phyloP scores from a whole-genome alignment of 2,113 vertebrate genomes.

The Anseranas semipalmata region DNA sequence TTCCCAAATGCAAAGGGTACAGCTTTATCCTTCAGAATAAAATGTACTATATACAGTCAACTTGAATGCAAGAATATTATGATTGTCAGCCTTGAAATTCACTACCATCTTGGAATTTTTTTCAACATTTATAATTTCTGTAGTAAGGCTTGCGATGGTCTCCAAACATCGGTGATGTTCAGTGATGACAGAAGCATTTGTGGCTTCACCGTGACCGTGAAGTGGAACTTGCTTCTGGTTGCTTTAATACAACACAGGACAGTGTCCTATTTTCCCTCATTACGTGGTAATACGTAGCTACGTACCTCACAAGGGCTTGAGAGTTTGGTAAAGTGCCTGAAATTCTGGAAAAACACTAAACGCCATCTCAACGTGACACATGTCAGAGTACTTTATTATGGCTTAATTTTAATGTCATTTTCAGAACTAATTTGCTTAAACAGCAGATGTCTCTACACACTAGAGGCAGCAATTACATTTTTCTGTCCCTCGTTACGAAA shows the following conservation, averaged over 20 bases:
- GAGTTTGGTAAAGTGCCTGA: too few species aligned
- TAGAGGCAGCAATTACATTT: neutral
- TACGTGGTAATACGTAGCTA: too few species aligned
- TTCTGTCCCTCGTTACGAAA: neutral
- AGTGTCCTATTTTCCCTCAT: neutral
- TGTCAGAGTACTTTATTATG: neutral
- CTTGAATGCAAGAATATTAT: rapidly evolving
- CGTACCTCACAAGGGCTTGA: too few species aligned
- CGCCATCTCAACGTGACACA: neutral
- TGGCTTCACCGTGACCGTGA: rapidly evolving
- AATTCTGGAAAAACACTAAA: neutral
- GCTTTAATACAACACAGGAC: neutral
- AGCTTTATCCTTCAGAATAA: neutral
- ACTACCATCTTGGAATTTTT: rapidly evolving
- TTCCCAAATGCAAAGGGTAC: neutral
- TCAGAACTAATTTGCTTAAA: neutral
- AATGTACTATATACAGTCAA: rapidly evolving
- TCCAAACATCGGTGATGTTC: rapidly evolving
- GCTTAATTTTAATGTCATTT: neutral
- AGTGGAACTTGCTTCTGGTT: rapidly evolving
- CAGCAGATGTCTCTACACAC: too few species aligned
- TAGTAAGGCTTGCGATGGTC: rapidly evolving
- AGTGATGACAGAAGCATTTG: neutral
- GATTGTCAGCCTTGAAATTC: neutral
- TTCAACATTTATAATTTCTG: neutral